A percentile compares a stretch with the other conserved stretches of the same genome.
These are phyloP conservation scores for Dinoponera quadriceps DNA, from an alignment of 1,140 invertebrate genomes.

Conservation along the genomic window DNA sequence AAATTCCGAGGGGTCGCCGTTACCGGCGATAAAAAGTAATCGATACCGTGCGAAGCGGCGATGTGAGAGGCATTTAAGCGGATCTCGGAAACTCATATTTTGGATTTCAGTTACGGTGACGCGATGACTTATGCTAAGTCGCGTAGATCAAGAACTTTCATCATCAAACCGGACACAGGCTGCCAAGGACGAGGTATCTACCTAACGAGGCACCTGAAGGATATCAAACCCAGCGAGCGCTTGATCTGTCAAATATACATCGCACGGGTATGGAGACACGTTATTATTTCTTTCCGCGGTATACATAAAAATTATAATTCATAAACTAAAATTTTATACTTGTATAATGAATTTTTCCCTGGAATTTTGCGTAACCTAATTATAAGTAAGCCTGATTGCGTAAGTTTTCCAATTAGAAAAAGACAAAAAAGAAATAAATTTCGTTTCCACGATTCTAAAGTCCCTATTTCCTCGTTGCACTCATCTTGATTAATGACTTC, in stretches of 20 bases:
- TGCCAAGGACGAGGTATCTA: constrained; percentile 95
- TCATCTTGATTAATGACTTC: no score
- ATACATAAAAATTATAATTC: constrained; percentile 3
- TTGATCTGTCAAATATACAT: constrained; percentile 94
- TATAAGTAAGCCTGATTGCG: no score
- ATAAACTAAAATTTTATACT: no score
- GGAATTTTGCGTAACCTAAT: no score
- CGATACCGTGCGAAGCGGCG: constrained; percentile 34
- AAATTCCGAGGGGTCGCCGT: constrained; percentile 34
- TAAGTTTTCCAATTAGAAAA: no score
- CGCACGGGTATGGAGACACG: constrained; percentile 84
- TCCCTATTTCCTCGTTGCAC: no score
- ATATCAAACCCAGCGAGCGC: constrained; percentile 91
- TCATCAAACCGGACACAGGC: constrained; percentile 95
- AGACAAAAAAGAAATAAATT: no score
- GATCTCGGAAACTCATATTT: constrained; percentile 47
- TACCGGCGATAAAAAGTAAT: constrained; percentile 54
- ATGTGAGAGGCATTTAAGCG: constrained; percentile 1
- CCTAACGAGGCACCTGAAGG: constrained; percentile 92
- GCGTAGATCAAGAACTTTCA: constrained; percentile 92
- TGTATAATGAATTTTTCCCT: no score
- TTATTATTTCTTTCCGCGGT: constrained; percentile 4
- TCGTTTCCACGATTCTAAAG: no score
- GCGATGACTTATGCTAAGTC: constrained; percentile 88
- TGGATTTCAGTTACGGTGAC: constrained; percentile 87